Conservation (phyloP, 2,797 vertebrate genomes). For the Rhodeus uyekii region DNA sequence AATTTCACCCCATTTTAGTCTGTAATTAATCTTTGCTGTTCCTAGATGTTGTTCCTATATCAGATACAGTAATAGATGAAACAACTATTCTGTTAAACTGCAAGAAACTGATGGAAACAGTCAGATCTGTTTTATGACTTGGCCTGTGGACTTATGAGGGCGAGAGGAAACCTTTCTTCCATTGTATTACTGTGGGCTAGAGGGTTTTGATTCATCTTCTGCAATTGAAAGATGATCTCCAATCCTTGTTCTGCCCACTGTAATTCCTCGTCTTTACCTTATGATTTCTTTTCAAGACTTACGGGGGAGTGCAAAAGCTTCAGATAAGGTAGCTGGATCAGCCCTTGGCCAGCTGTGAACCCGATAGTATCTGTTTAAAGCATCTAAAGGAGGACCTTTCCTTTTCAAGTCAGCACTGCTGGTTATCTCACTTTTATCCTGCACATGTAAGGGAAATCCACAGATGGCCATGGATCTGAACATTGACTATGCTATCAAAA, state of each 20-base stretch:
- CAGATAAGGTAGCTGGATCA: conserved; percentile 68
- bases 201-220: conserved; percentile 49
- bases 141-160: conserved; percentile 52
- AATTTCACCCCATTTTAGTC: neutral
- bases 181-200: conserved; percentile 49
- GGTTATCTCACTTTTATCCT: conserved; percentile 68
- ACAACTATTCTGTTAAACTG: conserved; percentile 52
- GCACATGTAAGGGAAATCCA: conserved; percentile 65
- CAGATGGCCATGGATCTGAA: conserved; percentile 66
- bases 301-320: conserved; percentile 61
- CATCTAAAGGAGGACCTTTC: conserved; percentile 61
- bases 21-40: neutral
- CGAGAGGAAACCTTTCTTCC: conserved; percentile 46
- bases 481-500: conserved; percentile 47
- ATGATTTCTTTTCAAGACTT: conserved; percentile 70
- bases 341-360: conserved; percentile 71
- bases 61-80: conserved; percentile 5
- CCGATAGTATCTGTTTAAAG: conserved; percentile 78
- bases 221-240: conserved; percentile 53
- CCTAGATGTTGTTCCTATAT: neutral
- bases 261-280: conserved; percentile 55
- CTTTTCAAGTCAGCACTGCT: conserved; percentile 65
- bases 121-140: conserved; percentile 53
- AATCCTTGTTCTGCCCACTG: conserved; percentile 52
- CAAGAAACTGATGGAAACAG: conserved; percentile 25